phyloP scores from a whole-genome alignment of 2,113 vertebrate species.

The Antechinus stuartii region DNA sequence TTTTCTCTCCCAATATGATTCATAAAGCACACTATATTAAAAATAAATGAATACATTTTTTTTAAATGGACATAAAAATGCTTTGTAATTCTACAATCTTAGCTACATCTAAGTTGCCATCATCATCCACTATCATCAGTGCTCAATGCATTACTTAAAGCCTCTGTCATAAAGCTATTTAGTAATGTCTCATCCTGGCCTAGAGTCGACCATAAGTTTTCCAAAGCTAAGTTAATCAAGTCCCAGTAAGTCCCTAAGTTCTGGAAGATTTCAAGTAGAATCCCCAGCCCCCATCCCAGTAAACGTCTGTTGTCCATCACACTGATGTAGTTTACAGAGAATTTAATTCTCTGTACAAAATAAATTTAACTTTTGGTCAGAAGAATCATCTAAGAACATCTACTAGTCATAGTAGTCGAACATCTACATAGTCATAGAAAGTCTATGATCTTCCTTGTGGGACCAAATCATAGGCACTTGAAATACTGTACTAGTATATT shows the following conservation, averaged over 20 bases:
- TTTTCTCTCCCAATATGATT: no score
- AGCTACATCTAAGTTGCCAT: background rate
- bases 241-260: background rate
- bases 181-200: background rate
- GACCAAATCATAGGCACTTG: background rate
- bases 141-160: background rate
- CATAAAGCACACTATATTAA: no score
- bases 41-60: no score
- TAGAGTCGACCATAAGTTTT: background rate
- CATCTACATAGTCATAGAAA: background rate
- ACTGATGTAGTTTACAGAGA: background rate
- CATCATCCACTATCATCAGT: background rate
- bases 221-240: background rate
- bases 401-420: background rate
- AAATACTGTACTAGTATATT: background rate
- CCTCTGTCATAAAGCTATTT: background rate
- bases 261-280: background rate
- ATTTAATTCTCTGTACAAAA: no score
- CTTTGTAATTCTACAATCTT: background rate
- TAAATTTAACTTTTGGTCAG: background rate
- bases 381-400: background rate
- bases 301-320: background rate
- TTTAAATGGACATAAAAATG: no score
- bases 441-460: background rate
- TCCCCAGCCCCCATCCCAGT: background rate